phyloP scores from a whole-genome alignment of 2,113 vertebrate genomes.

The Geococcyx californianus region DNA sequence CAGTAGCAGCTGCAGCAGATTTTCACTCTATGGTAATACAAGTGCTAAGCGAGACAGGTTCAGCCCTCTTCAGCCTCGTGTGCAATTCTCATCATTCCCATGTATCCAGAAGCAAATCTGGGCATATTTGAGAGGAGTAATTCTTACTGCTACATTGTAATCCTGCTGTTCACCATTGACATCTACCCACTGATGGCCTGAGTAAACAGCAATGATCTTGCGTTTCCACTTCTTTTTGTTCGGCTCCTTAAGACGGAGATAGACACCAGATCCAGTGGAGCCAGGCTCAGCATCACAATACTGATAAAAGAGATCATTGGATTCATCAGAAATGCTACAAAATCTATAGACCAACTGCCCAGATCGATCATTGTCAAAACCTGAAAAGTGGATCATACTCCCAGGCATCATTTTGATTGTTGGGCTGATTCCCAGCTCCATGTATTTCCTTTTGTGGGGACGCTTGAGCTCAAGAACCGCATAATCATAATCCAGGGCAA shows the following conservation, averaged over 20 bases:
- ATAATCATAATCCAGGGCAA: conserved; percentile 91
- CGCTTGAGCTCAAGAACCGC: conserved; percentile 92
- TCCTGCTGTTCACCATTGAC: conserved; percentile 88
- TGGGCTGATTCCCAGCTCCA: conserved; percentile 92
- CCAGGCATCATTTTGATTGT: conserved; percentile 86
- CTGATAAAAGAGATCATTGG: conserved; percentile 90
- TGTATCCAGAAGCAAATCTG: conserved; percentile 97
- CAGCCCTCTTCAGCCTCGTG: conserved; percentile 70
- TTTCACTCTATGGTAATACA: background rate
- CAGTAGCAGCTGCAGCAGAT: background rate
- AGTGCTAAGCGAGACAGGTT: background rate
- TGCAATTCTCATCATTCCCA: conserved; percentile 83
- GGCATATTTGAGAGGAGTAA: conserved; percentile 94
- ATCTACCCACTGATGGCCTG: conserved; percentile 94
- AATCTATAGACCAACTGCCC: conserved; percentile 93
- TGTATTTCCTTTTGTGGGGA: conserved; percentile 84
- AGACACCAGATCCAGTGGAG: conserved; percentile 92
- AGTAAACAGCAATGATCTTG: conserved; percentile 92
- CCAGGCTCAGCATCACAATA: conserved; percentile 93
- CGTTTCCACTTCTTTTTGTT: conserved; percentile 90
- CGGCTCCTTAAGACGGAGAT: conserved; percentile 91
- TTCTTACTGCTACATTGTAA: conserved; percentile 96
- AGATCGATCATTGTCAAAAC: conserved; percentile 90
- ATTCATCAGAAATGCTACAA: conserved; percentile 93
- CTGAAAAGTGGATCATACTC: conserved; percentile 94